Evolutionary conservation across 1,140 invertebrate species (phyloP).

Genomic region (Trachelipus rathkii): DNA sequence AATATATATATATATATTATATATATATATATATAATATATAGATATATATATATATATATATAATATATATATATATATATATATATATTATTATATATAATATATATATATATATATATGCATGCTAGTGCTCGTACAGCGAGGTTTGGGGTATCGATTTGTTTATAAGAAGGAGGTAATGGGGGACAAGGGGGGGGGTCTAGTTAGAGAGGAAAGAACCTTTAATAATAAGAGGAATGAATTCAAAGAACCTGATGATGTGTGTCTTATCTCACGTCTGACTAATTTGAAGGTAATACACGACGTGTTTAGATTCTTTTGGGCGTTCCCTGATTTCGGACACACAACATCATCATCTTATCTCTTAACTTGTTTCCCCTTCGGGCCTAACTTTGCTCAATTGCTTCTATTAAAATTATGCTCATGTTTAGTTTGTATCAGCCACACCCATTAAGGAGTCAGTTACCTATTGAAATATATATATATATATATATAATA

Average conservation of each 20-base stretch:
- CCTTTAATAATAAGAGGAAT: too few species aligned
- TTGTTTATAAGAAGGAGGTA: too few species aligned
- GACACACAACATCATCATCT: not conserved
- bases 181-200: too few species aligned
- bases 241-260: not conserved
- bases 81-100: too few species aligned
- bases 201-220: too few species aligned
- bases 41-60: not conserved
- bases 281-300: slow-evolving; percentile 5
- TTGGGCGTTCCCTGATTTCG: slow-evolving; percentile 1
- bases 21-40: not conserved
- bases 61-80: too few species aligned
- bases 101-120: not conserved
- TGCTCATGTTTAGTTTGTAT: slow-evolving; percentile 5
- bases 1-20: not conserved
- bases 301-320: not conserved
- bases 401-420: not conserved
- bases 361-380: not conserved
- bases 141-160: too few species aligned
- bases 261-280: slow-evolving; percentile 4
- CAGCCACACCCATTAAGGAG: not conserved
- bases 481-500: too few species aligned
- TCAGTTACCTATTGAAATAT: too few species aligned
- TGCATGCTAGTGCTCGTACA: too few species aligned
- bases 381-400: not conserved